Conservation (phyloP, 2,797 vertebrate species). For the Coilia nasus region DNA sequence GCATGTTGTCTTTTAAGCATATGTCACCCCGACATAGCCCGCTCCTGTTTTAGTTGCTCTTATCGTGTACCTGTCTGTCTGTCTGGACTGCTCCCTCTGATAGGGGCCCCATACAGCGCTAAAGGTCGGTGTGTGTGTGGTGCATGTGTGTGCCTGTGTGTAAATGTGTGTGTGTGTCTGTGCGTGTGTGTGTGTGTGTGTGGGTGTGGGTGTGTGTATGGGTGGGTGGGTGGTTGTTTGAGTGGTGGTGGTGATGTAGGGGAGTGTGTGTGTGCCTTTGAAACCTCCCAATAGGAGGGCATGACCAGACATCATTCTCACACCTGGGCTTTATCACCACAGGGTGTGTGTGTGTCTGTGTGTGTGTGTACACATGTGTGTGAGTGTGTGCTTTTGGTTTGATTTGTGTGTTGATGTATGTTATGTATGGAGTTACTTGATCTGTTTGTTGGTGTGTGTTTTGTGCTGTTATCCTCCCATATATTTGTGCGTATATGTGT, state of each 20-base stretch:
- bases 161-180: slow-evolving; percentile 39
- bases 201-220: neutral
- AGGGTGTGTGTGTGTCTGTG: neutral
- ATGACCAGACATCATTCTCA: slow-evolving; percentile 33
- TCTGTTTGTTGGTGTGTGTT: neutral
- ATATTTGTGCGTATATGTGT: neutral
- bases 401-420: too few relatives aligned
- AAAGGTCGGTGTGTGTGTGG: neutral
- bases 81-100: too few relatives aligned
- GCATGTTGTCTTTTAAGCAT: slow-evolving; percentile 20
- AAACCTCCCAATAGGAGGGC: slow-evolving; percentile 39
- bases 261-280: slow-evolving; percentile 41
- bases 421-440: too few relatives aligned
- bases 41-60: slow-evolving; percentile 39
- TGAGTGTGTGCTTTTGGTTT: neutral
- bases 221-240: too few relatives aligned
- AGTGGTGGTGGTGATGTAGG: too few relatives aligned
- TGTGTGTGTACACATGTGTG: neutral
- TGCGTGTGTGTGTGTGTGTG: neutral
- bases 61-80: slow-evolving; percentile 46
- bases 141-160: slow-evolving; percentile 24
- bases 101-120: too few relatives aligned
- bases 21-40: neutral
- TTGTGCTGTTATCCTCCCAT: neutral
- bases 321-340: neutral